phyloP scores from a whole-genome alignment of 2,888 invertebrate genomes.

The Limenitis camilla region DNA sequence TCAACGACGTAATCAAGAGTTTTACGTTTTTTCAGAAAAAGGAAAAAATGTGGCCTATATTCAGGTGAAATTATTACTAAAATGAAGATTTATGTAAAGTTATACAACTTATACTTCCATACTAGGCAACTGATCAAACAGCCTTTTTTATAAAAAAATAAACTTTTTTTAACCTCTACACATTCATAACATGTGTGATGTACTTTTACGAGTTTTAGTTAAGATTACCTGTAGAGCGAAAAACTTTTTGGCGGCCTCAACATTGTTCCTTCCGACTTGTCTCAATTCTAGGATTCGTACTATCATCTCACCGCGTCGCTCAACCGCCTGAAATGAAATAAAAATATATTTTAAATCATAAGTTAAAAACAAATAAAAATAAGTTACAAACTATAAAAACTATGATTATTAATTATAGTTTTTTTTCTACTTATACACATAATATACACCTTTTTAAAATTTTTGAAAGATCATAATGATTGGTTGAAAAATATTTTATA shows the following conservation, averaged over 20 bases:
- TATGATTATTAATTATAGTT: too few relatives aligned
- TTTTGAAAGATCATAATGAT: not conserved
- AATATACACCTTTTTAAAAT: too few relatives aligned
- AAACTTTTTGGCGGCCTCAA: constrained; percentile 91
- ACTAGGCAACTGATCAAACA: too few relatives aligned
- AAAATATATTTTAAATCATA: not conserved
- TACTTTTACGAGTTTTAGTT: too few relatives aligned
- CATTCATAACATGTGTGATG: too few relatives aligned
- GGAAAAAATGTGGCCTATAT: not conserved
- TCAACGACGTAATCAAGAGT: not conserved
- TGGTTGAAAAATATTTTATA: not conserved
- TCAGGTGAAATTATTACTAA: not conserved
- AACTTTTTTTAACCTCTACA: too few relatives aligned
- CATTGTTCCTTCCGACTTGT: constrained; percentile 89
- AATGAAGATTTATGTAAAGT: too few relatives aligned
- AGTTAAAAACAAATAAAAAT: not conserved
- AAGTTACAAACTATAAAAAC: not conserved
- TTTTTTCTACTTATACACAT: too few relatives aligned
- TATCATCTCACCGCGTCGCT: constrained; percentile 95
- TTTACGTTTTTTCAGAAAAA: too few relatives aligned
- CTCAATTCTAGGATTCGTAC: constrained; percentile 91
- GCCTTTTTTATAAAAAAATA: too few relatives aligned
- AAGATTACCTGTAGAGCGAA: constrained; percentile 80
- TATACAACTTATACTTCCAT: too few relatives aligned
- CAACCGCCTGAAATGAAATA: constrained; percentile 79